Conservation (phyloP, 1,140 invertebrate species). For the Dryas iulia region DNA sequence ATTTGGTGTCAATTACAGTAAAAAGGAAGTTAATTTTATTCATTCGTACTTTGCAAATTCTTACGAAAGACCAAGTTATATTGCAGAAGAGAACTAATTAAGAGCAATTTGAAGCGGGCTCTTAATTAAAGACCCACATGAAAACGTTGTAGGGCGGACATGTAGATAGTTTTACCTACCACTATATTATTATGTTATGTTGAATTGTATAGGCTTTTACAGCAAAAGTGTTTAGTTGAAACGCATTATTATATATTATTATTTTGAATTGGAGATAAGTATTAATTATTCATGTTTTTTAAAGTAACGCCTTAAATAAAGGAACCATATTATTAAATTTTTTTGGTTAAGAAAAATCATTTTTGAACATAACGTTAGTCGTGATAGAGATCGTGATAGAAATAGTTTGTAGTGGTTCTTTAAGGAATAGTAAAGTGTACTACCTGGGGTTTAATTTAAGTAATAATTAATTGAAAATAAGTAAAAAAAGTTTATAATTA, state of each 20-base stretch:
- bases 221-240: background rate
- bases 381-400: too few relatives aligned
- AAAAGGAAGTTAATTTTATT: background rate
- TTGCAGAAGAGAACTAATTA: constrained; percentile 29
- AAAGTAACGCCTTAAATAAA: too few relatives aligned
- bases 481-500: too few relatives aligned
- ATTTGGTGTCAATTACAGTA: background rate
- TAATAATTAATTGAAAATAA: too few relatives aligned
- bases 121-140: constrained; percentile 31
- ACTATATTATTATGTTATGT: background rate
- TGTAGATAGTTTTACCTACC: background rate
- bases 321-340: too few relatives aligned
- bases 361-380: too few relatives aligned
- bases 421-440: too few relatives aligned
- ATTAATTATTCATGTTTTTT: too few relatives aligned
- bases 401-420: too few relatives aligned
- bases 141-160: constrained; percentile 9
- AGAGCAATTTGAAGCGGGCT: constrained; percentile 27
- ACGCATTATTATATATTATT: too few relatives aligned
- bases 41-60: background rate
- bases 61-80: background rate
- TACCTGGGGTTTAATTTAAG: too few relatives aligned
- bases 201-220: background rate
- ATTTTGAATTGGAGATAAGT: background rate
- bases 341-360: too few relatives aligned